phyloP scores from a whole-genome alignment of 1,140 invertebrate genomes.

The Nephila pilipes region DNA sequence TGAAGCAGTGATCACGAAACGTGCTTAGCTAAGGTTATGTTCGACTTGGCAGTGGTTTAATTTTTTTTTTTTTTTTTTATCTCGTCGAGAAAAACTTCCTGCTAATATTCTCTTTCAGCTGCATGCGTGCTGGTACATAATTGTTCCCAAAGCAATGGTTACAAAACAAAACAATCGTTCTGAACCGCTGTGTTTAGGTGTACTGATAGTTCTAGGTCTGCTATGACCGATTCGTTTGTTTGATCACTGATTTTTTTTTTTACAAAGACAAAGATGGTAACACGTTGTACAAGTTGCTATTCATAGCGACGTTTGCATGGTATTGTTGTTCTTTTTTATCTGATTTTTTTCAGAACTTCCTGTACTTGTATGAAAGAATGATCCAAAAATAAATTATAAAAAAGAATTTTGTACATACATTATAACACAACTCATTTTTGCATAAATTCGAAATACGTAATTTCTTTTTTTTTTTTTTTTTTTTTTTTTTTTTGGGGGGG shows the following conservation, averaged over 20 bases:
- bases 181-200: not conserved
- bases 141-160: not conserved
- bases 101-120: not conserved
- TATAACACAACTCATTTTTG: too few relatives aligned
- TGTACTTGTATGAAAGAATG: not conserved
- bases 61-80: not conserved
- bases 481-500: too few relatives aligned
- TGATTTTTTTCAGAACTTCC: not conserved
- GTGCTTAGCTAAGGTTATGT: not conserved
- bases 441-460: too few relatives aligned
- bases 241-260: not conserved
- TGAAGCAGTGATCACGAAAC: not conserved
- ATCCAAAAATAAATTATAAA: not conserved
- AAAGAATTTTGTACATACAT: too few relatives aligned
- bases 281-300: not conserved
- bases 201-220: not conserved
- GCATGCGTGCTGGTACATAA: not conserved
- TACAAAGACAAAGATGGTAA: not conserved
- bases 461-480: too few relatives aligned
- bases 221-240: not conserved
- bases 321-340: not conserved
- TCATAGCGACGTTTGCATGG: not conserved
- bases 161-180: not conserved
- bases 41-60: conserved; percentile 17
- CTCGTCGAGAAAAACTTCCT: not conserved